These are phyloP conservation scores for Drosophila kokeensis DNA, from an alignment of 2,888 invertebrate species.

Conservation along the genomic window DNA sequence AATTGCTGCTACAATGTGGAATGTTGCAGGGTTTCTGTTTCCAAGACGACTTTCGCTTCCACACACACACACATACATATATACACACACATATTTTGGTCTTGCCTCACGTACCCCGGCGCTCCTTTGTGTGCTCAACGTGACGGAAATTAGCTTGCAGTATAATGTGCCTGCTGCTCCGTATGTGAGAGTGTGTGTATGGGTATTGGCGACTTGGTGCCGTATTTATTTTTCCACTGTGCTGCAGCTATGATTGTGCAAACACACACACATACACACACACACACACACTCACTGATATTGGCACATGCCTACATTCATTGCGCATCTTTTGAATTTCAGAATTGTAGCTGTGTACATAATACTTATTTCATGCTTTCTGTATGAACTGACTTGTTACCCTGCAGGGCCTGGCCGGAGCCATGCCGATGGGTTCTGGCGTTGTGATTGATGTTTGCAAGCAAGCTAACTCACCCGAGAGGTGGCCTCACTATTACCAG, in stretches of 20 bases:
- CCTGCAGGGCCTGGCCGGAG: constrained; percentile 7
- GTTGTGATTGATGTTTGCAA: constrained; percentile 72
- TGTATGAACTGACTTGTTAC: constrained; percentile 49
- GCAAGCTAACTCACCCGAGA: constrained; percentile 42
- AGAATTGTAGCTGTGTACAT: constrained; percentile 56
- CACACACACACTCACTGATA: constrained; percentile 14
- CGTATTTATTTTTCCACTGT: constrained; percentile 77
- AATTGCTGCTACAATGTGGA: constrained; percentile 42
- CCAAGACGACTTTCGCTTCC: constrained; percentile 43
- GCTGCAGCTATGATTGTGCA: constrained; percentile 77
- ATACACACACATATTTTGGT: constrained; percentile 30
- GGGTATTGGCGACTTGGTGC: constrained; percentile 45
- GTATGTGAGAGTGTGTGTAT: constrained; percentile 30
- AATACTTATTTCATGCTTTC: constrained; percentile 59
- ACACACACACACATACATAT: constrained; percentile 12
- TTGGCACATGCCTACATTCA: constrained; percentile 54
- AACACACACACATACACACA: constrained; percentile 37
- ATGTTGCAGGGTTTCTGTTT: constrained; percentile 48
- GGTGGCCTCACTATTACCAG: neutral
- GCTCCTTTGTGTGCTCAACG: constrained; percentile 79
- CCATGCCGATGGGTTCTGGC: constrained; percentile 11
- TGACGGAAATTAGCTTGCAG: constrained; percentile 78
- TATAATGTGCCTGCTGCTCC: constrained; percentile 38
- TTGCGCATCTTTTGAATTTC: constrained; percentile 73
- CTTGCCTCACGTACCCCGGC: constrained; percentile 65